Base-by-base conservation (phyloP, 2,888 invertebrate genomes). In the Scelioninae gen. 1 region DNA sequence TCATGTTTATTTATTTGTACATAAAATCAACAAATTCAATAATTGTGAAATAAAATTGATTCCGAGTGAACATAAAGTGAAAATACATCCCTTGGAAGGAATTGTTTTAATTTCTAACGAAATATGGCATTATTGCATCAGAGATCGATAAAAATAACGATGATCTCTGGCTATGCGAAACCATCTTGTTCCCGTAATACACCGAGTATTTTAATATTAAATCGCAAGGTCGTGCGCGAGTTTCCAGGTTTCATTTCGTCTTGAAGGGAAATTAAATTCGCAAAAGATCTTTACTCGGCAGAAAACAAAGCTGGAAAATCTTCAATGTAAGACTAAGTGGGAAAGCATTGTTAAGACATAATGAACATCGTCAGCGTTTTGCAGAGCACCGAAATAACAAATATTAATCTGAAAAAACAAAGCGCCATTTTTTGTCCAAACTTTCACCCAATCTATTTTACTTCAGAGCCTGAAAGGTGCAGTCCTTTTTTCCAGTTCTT, bases 191-290 rank as follows among this genome's bases (percentile, higher is more conserved):
- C 43, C 10, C 38, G 38, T 23, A 58, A 58, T 40, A 58, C 11
- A 58, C 16, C 9, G 34, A 38, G 58, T 49, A 49, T 60, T 58
- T 71, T 58, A 71, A 71, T 71, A 58, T 58, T 60, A 71, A 56
- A 71, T 60, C 38, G 60, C 16, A 60, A 23, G 71, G 58, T 45
- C 29, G 38, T 60, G 71, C n/a, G 43, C 32, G 16, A 66, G 43
- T 31, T 68, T 56, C 56, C 58, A 34, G 56, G 34, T 69, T 49
- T 34, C 58, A 47, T 49, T 69, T 13, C 47, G 62, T 9, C 72
- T 72, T 72, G 43, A 65, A 51, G 75, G 60, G 65, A 65, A 66
- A 76, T 76, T 66, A 66, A 76, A 76, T 66, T 66, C 51, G 16
- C 40, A 34, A 66, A 66, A 49, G 43, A 66, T 66, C 60, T 66